Percentiles rank a stretch among this genome's conserved stretches.
Evolutionary conservation across 2,797 vertebrate species (phyloP).

Genomic region (Sitta carolinensis): DNA sequence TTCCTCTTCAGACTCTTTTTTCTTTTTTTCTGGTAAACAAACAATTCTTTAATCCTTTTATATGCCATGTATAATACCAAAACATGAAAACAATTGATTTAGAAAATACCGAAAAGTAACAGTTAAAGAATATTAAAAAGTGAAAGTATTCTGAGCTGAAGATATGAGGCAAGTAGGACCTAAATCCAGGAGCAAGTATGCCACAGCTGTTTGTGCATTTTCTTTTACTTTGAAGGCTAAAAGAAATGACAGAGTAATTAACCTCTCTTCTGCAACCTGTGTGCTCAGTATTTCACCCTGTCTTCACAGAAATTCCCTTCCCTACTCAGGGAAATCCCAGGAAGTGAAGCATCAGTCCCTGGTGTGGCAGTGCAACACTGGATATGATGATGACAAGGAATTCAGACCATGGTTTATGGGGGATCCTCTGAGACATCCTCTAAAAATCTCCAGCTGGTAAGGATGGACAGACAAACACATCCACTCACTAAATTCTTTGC

Average conservation of each 20-base stretch:
- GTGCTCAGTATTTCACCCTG: neutral
- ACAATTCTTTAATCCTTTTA: neutral
- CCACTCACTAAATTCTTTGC: neutral
- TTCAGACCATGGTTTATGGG: neutral
- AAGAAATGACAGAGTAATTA: neutral
- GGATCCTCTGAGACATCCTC: neutral
- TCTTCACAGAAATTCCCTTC: neutral
- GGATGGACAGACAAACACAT: neutral
- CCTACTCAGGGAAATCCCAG: neutral
- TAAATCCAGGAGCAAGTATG: neutral
- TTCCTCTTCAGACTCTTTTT: neutral
- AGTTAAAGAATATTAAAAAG: neutral
- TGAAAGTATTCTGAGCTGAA: neutral
- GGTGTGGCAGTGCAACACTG: neutral
- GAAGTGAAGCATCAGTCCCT: neutral
- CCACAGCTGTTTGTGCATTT: neutral
- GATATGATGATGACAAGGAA: neutral
- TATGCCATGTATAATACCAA: neutral
- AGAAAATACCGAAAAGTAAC: neutral
- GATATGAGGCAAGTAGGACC: neutral
- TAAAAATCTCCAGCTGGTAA: neutral
- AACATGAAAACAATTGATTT: neutral
- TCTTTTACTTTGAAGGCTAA: neutral
- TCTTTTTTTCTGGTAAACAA: neutral
- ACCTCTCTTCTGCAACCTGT: neutral